Evolutionary conservation across 92 coral and sea anemone genomes (phyloP).

Genomic region (Epizoanthus stellaris): DNA sequence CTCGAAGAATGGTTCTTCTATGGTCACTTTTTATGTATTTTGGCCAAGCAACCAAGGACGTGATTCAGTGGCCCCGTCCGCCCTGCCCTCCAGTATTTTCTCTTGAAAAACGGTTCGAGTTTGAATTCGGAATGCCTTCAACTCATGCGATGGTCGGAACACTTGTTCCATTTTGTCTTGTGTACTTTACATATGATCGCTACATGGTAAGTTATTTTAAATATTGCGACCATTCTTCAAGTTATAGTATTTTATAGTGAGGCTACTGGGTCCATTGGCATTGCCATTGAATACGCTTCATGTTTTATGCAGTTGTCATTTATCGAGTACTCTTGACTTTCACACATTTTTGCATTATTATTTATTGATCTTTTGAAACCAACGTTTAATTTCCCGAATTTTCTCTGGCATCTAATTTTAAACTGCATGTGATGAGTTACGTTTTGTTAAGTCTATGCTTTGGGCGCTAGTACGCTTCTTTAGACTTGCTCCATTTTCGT

Average conservation of each 20-base stretch:
- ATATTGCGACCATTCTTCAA: not conserved
- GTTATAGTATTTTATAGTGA: no score
- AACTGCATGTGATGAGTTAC: not conserved
- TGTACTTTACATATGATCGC: conserved; percentile 90
- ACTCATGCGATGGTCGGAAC: conserved; percentile 98
- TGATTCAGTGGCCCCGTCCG: conserved; percentile 93
- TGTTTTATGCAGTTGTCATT: not conserved
- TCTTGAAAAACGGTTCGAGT: conserved; percentile 84
- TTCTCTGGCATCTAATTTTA: not conserved
- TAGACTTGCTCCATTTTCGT: not conserved
- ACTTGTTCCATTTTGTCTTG: conserved; percentile 84
- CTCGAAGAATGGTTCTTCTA: conserved; percentile 72
- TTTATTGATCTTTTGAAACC: not conserved
- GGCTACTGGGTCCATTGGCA: not conserved
- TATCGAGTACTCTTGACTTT: not conserved
- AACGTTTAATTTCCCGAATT: not conserved
- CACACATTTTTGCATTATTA: conserved; percentile 1
- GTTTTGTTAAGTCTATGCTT: no score
- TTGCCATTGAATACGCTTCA: conserved; percentile 14
- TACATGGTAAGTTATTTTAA: conserved; percentile 67
- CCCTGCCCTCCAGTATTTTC: conserved; percentile 90
- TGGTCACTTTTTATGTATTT: conserved; percentile 90
- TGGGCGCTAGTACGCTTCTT: no score
- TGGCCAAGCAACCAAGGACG: conserved; percentile 94
- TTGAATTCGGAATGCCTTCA: conserved; percentile 95